These are phyloP conservation scores for Sminthurides bifidus DNA, from an alignment of 1,140 invertebrate species.

Conservation along the genomic window DNA sequence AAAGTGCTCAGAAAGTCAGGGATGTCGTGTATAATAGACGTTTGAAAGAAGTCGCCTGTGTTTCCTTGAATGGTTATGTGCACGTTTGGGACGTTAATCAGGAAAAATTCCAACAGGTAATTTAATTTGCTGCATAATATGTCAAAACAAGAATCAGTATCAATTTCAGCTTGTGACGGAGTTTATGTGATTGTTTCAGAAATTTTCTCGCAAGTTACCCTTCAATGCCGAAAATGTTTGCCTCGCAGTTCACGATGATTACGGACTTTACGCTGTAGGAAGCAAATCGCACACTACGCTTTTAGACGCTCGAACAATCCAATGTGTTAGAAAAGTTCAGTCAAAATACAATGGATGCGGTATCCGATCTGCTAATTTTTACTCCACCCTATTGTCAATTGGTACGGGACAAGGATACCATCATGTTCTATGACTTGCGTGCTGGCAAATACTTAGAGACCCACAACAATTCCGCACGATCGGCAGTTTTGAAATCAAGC, in stretches of 20 bases:
- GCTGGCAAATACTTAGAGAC: conserved; percentile 84
- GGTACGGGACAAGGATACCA: conserved; percentile 79
- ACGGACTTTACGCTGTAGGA: conserved; percentile 78
- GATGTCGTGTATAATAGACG: conserved; percentile 75
- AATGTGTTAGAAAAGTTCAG: conserved; percentile 54
- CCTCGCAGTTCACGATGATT: conserved; percentile 64
- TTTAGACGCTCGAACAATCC: conserved; percentile 73
- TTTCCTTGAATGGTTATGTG: conserved; percentile 76
- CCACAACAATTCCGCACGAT: conserved; percentile 71
- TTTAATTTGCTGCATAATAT: neutral
- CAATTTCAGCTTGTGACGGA: neutral
- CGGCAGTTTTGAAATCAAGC: conserved; percentile 72
- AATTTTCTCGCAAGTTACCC: conserved; percentile 69
- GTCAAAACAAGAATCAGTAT: no score
- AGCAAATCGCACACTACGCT: conserved; percentile 84
- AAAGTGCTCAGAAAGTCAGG: conserved; percentile 64
- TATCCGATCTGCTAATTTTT: conserved; percentile 77
- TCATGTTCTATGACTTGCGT: conserved; percentile 85
- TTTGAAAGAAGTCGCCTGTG: conserved; percentile 76
- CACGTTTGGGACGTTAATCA: conserved; percentile 73
- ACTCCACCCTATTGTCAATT: conserved; percentile 76
- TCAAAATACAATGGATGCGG: conserved; percentile 69
- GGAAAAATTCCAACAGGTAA: conserved; percentile 61
- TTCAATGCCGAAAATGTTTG: conserved; percentile 88
- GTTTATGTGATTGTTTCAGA: conserved; percentile 42